Percentiles rank a stretch among this genome's conserved stretches.
Conservation (phyloP, 2,113 vertebrate species). For the Sitta europaea region DNA sequence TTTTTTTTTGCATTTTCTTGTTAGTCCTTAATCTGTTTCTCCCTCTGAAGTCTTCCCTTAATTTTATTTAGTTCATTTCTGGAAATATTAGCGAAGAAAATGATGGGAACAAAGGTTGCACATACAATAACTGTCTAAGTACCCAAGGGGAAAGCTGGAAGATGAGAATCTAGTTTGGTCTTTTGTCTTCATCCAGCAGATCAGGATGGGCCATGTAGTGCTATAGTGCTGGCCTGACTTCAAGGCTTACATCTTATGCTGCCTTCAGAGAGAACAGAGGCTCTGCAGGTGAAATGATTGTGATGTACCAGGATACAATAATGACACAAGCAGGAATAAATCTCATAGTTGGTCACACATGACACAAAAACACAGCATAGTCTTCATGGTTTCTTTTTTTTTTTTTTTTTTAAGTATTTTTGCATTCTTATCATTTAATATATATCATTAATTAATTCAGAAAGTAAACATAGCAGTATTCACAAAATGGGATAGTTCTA, state of each 20-base stretch:
- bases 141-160: background rate
- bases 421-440: background rate
- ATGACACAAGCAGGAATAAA: background rate
- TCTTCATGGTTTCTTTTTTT: background rate
- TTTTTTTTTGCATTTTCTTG: background rate
- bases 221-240: background rate
- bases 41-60: background rate
- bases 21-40: background rate
- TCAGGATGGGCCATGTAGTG: background rate
- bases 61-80: background rate
- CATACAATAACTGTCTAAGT: background rate
- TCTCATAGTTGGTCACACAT: background rate
- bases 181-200: background rate
- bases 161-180: background rate
- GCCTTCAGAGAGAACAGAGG: background rate
- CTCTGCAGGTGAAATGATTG: background rate
- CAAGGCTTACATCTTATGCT: background rate
- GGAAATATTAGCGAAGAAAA: background rate
- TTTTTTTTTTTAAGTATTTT: background rate
- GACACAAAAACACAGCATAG: background rate
- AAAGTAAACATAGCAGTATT: background rate
- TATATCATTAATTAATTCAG: background rate
- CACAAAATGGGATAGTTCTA: background rate
- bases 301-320: background rate
- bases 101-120: background rate